A percentile compares a stretch with the other conserved stretches of the same genome.
Conservation (phyloP, 1,140 invertebrate genomes). For the Ceratina australensis region DNA sequence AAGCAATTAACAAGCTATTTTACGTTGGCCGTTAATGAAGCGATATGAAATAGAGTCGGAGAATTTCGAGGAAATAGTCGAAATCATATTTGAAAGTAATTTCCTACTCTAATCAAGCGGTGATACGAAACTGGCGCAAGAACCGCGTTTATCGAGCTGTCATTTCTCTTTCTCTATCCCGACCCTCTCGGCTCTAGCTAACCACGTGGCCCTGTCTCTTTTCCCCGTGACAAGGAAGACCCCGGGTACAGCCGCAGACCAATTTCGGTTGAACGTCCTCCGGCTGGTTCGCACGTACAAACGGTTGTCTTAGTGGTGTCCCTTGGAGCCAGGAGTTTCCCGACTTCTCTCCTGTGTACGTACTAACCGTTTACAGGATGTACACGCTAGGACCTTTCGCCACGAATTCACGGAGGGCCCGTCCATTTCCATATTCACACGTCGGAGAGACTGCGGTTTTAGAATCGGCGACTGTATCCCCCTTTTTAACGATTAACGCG, state of each 20-base stretch:
- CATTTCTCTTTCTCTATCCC: not conserved
- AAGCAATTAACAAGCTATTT: no score
- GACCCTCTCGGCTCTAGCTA: no score
- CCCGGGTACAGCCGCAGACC: conserved; percentile 43
- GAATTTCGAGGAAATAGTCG: no score
- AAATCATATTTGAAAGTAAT: no score
- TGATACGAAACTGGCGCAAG: not conserved
- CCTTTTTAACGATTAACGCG: conserved; percentile 29
- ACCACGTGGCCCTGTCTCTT: not conserved
- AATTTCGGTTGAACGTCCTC: conserved; percentile 55
- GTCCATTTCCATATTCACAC: conserved; percentile 47
- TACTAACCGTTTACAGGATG: conserved; percentile 34
- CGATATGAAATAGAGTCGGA: no score
- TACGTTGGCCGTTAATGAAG: no score
- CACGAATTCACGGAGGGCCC: conserved; percentile 32
- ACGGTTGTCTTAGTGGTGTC: conserved; percentile 50
- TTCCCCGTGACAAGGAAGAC: conserved; percentile 28
- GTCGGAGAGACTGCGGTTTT: conserved; percentile 14
- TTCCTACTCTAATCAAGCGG: no score
- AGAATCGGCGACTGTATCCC: conserved; percentile 28
- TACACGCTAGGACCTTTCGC: conserved; percentile 32
- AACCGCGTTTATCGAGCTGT: not conserved
- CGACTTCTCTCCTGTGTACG: conserved; percentile 18
- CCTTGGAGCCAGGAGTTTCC: conserved; percentile 38
- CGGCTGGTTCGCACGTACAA: conserved; percentile 40